Evolutionary conservation across 2,113 vertebrate species (phyloP).

Genomic region (Cyanistes caeruleus): DNA sequence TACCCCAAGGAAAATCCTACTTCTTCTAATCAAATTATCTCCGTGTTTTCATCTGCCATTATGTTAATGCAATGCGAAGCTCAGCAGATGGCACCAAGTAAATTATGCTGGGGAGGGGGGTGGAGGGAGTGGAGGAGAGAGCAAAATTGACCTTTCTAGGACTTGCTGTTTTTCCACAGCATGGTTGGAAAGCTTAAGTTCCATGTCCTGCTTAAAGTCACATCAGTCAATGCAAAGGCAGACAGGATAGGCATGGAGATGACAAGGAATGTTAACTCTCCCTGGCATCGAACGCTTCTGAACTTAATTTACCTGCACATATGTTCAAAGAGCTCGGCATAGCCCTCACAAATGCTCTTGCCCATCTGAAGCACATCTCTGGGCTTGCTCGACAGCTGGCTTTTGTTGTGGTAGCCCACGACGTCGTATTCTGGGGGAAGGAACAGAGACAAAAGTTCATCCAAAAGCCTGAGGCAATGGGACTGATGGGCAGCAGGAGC

Average conservation of each 20-base stretch:
- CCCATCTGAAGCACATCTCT: conserved; percentile 73
- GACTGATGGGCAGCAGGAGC: neutral
- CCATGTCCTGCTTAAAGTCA: conserved; percentile 7
- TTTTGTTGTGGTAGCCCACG: conserved; percentile 74
- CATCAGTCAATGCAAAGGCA: conserved; percentile 28
- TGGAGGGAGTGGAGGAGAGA: conserved; percentile 30
- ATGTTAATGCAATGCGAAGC: conserved; percentile 76
- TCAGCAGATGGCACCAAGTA: conserved; percentile 80
- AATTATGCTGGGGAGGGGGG: conserved; percentile 65
- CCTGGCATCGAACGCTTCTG: neutral
- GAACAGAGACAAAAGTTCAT: conserved; percentile 3
- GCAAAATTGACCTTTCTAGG: conserved; percentile 77
- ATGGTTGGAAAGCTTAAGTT: conserved; percentile 63
- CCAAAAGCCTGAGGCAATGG: neutral
- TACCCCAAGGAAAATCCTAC: conserved; percentile 51
- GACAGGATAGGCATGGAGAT: neutral
- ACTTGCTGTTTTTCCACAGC: conserved; percentile 66
- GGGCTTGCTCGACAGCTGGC: conserved; percentile 60
- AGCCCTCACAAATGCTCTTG: conserved; percentile 82
- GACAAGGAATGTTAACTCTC: neutral
- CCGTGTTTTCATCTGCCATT: conserved; percentile 77
- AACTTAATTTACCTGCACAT: conserved; percentile 82
- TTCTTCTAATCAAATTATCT: conserved; percentile 79
- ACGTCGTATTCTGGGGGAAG: conserved; percentile 78
- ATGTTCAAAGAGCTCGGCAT: conserved; percentile 78